Base-by-base conservation (phyloP, 2,888 invertebrate genomes). In the Deilephila porcellus region DNA sequence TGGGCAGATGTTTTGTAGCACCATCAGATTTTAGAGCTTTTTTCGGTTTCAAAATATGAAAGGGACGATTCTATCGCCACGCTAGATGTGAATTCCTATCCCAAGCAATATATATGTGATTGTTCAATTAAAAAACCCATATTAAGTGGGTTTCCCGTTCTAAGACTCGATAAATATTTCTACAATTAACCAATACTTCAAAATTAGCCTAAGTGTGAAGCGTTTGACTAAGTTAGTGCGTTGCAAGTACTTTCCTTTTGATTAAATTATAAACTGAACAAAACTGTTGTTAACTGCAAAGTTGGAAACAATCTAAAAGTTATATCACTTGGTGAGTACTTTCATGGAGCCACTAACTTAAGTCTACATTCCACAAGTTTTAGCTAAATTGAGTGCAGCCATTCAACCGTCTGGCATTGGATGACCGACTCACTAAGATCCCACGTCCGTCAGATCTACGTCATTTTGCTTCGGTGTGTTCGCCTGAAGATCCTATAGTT, bases 331-430 rank as follows among this genome's bases (percentile, higher is more conserved):
- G 14, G 52, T 25, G 60, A 17, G 45, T 67, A 25, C 60, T 32
- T 29, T 29, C 60, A 8, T 60, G 11, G 14, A 60, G 60, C 52
- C 25, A 67, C 67, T 67, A 45, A 45, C 45, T 25, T 64, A 20
- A 64, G 64, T 20, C 37, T 64, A n/a, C 37, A 17, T 67, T 52
- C n/a, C 63, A 34, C 64, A 67, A 52, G 67, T 67, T 67, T 67
- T 52, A 45, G 25, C 67, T 67, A 52, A 14, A 52, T 67, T 52
- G 25, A 67, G 52, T 67, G 52, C 67, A 64, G 67, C 8, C 8
- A 37, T 34, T 52, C 25, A 45, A 52, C 14, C 17, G 67, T 67
- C 67, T 67, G 45, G 52, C 20, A 25, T n/a, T 56, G 25, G 45
- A 3, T 67, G 52, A 25, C 45, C 52, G 45, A 45, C n/a, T 20